Percentiles rank a stretch among this genome's conserved stretches.
Evolutionary conservation across 2,888 invertebrate species (phyloP).

Genomic region (Neoascia interrupta): DNA sequence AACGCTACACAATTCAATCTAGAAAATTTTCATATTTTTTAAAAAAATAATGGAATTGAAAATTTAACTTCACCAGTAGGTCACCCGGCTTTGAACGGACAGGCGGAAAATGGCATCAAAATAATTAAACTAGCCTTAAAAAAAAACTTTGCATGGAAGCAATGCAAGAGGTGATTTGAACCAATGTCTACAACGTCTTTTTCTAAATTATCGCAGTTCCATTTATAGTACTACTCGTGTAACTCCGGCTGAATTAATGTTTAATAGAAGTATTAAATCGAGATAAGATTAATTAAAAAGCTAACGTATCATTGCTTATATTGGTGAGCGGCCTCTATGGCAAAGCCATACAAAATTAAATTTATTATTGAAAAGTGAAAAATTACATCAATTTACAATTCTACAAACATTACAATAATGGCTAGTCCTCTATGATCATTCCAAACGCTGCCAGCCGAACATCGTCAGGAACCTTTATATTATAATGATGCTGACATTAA

Average conservation of each 20-base stretch:
- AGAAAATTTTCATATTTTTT: neutral
- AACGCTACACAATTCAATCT: neutral
- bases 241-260: neutral
- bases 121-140: neutral
- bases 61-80: constrained; percentile 1
- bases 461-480: too few relatives aligned
- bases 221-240: neutral
- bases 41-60: constrained; percentile 14
- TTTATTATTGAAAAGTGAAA: too few relatives aligned
- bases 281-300: too few relatives aligned
- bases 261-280: constrained; percentile 15
- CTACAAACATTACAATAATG: too few relatives aligned
- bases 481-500: too few relatives aligned
- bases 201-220: neutral
- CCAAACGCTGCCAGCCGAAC: too few relatives aligned
- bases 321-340: too few relatives aligned
- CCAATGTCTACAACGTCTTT: neutral
- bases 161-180: neutral
- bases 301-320: too few relatives aligned
- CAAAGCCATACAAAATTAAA: too few relatives aligned
- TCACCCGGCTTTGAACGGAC: constrained; percentile 1
- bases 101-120: neutral
- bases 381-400: too few relatives aligned
- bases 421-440: too few relatives aligned
- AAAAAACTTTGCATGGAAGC: neutral